phyloP scores from a whole-genome alignment of 2,888 invertebrate species.

The Unio pictorum region DNA sequence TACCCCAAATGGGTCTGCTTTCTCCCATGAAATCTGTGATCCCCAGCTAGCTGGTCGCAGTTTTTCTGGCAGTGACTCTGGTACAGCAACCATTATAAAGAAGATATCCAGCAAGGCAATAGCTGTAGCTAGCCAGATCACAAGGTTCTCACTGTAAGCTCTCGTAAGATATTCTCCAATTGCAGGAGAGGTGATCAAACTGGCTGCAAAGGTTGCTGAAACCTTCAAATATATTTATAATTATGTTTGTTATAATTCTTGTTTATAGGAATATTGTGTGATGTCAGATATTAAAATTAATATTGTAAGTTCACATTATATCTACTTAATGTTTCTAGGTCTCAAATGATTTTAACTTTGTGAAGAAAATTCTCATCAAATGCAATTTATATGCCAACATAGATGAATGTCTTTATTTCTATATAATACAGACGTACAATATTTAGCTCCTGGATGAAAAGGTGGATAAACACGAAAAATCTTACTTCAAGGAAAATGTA shows the following conservation, averaged over 20 bases:
- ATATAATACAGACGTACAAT: no score
- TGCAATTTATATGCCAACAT: no score
- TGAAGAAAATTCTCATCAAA: no score
- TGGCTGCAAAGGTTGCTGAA: slow-evolving; percentile 99
- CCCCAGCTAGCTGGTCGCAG: slow-evolving; percentile 77
- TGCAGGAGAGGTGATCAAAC: slow-evolving; percentile 98
- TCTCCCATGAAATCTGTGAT: slow-evolving; percentile 82
- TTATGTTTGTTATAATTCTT: neutral
- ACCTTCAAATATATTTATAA: slow-evolving; percentile 71
- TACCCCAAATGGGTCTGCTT: slow-evolving; percentile 96
- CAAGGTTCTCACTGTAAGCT: slow-evolving; percentile 85
- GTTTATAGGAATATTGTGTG: no score
- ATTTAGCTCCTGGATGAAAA: no score
- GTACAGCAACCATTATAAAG: slow-evolving; percentile 97
- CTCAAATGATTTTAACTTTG: no score
- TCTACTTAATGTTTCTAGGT: no score
- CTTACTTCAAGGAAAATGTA: no score
- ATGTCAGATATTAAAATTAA: no score
- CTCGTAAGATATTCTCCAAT: slow-evolving; percentile 82
- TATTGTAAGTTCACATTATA: no score
- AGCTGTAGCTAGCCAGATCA: slow-evolving; percentile 93
- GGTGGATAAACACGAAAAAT: no score
- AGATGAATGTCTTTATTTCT: no score
- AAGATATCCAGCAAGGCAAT: slow-evolving; percentile 97
- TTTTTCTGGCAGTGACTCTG: slow-evolving; percentile 98